Percentiles rank a stretch among this genome's conserved stretches.
These are phyloP conservation scores for Xiphophorus couchianus DNA, from an alignment of 2,113 vertebrate genomes.

Conservation along the genomic window DNA sequence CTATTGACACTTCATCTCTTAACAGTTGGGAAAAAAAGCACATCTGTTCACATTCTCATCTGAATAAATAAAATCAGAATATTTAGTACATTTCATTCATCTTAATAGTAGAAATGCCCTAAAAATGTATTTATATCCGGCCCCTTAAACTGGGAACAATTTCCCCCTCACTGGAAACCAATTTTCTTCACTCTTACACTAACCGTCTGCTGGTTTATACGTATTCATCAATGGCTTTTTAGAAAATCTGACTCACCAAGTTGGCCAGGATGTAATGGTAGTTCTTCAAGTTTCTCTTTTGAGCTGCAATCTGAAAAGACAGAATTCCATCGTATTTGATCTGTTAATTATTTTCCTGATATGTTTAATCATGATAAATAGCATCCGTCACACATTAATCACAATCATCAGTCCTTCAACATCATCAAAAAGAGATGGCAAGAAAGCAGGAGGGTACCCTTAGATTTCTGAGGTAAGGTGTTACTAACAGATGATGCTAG, in stretches of 20 bases:
- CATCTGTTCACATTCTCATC: neutral
- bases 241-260: constrained; percentile 82
- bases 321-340: constrained; percentile 21
- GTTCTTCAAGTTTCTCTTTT: constrained; percentile 92
- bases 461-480: neutral
- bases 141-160: neutral
- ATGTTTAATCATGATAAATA: constrained; percentile 53
- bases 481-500: neutral
- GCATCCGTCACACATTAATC: constrained; percentile 41
- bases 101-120: neutral
- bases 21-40: neutral
- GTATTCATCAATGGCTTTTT: neutral
- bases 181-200: no score
- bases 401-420: constrained; percentile 35
- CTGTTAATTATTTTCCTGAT: constrained; percentile 46
- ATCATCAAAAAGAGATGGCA: constrained; percentile 26
- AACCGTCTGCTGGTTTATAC: neutral
- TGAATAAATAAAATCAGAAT: neutral
- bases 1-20: neutral
- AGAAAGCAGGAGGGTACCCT: constrained; percentile 17
- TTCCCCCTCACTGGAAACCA: neutral
- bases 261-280: constrained; percentile 96
- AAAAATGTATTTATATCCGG: no score
- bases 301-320: constrained; percentile 85
- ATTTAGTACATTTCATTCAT: neutral